A percentile compares a stretch with the other conserved stretches of the same genome.
phyloP scores from a whole-genome alignment of 2,888 invertebrate genomes.

The Pollenia labialis region DNA sequence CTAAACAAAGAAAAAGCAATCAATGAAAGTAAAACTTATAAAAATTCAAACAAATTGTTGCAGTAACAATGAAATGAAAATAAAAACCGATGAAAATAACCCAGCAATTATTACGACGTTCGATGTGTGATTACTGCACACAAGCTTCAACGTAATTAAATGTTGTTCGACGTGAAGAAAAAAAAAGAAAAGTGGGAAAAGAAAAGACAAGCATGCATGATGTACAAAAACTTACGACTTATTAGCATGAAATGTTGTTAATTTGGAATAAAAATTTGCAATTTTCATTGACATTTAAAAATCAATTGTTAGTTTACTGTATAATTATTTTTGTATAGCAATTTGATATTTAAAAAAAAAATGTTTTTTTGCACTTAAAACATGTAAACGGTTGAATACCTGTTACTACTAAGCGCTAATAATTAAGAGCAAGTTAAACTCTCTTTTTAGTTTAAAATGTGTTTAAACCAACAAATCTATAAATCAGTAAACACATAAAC shows the following conservation, averaged over 20 bases:
- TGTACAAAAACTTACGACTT: slow-evolving; percentile 5
- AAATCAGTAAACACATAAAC: too few species aligned
- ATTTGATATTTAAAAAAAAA: too few species aligned
- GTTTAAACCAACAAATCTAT: too few species aligned
- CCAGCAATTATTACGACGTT: slow-evolving; percentile 52
- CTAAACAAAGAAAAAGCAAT: slow-evolving; percentile 42
- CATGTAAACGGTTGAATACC: too few species aligned
- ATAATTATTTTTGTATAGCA: neutral
- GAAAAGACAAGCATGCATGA: neutral
- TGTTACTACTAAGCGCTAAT: too few species aligned
- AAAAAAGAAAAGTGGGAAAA: slow-evolving; percentile 35
- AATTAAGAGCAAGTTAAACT: too few species aligned
- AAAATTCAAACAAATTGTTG: slow-evolving; percentile 66
- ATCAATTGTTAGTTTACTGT: neutral
- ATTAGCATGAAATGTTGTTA: slow-evolving; percentile 29
- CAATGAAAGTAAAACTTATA: slow-evolving; percentile 65
- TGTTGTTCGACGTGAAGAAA: slow-evolving; percentile 14
- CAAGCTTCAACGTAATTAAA: slow-evolving; percentile 50
- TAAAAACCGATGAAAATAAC: slow-evolving; percentile 44
- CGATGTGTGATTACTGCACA: slow-evolving; percentile 60
- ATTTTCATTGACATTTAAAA: slow-evolving; percentile 11
- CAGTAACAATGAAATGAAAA: slow-evolving; percentile 62
- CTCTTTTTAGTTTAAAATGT: too few species aligned
- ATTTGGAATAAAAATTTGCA: slow-evolving; percentile 4
- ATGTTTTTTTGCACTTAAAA: too few species aligned